Base-by-base conservation (phyloP, 2,888 invertebrate species). In the Pemphredon lugubris region DNA sequence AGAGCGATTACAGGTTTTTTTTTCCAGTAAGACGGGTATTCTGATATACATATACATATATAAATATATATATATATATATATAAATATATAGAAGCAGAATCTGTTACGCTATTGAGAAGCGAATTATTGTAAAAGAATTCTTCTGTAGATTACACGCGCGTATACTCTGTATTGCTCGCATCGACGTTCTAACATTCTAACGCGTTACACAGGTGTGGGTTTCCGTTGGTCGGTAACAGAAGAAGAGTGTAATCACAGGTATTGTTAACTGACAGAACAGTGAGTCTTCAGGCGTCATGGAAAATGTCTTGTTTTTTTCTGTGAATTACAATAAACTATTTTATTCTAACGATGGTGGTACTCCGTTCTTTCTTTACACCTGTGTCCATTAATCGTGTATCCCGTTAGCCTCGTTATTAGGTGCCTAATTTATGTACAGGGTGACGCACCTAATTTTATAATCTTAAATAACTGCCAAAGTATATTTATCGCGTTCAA, bases 261-360 rank as follows among this genome's bases (percentile, higher is more conserved):
- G 83, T 86, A 84, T 87, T 88, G 87, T 86, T 88, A 86, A 87
- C 83, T 84, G 88, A 86, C 83, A 83, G 83, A 82, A 86, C 85
- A 86, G 87, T 87, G 86, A 87, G 86, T 88, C 83, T 84, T 86
- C 84, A 87, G 87, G 82, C 88, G 87, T 88, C 78, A 77, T 83
- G 75, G 73, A 81, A n/a, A 85, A 88, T 87, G 89, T 88, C 87
- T 85, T 86, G 87, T 88, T 87, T 82, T 88, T 87, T 86, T 83
- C 87, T 88, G 88, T 89, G 89, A 83, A 89, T 89, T 87, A 88
- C 84, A 88, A 89, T 88, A 88, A 88, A 89, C 88, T 89, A 89
- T 89, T 89, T 89, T 89, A 89, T 89, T 89, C 89, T 89, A 71
- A 5, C 7, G 18, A 20, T 2, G n/a, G 26, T 2, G 9, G 34